Conservation (phyloP, 2,797 vertebrate species). For the Diplodus puntazzo region DNA sequence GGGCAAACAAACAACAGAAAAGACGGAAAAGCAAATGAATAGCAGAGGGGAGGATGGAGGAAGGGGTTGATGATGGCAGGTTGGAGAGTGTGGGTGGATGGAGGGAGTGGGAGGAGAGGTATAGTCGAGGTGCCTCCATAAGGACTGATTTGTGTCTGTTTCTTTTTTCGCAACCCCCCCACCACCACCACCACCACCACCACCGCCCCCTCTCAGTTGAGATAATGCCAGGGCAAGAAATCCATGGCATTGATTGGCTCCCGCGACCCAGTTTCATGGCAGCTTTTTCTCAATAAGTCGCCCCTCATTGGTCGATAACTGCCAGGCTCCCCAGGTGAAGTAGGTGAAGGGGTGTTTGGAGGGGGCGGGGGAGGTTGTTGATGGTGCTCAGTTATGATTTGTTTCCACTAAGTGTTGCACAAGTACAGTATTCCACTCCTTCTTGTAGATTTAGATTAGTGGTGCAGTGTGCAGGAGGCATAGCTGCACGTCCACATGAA, state of each 20-base stretch:
- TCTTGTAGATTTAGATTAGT: conserved; percentile 67
- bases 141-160: conserved; percentile 76
- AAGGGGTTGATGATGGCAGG: conserved; percentile 65
- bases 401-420: conserved; percentile 41
- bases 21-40: conserved; percentile 77
- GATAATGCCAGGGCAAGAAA: conserved; percentile 83
- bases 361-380: conserved; percentile 4
- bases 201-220: conserved; percentile 60
- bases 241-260: conserved; percentile 85
- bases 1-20: conserved; percentile 79
- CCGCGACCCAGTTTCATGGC: conserved; percentile 84
- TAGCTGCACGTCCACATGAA: conserved; percentile 65
- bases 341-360: conserved; percentile 58
- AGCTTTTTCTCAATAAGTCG: conserved; percentile 85
- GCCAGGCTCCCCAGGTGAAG: conserved; percentile 74
- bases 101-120: conserved; percentile 67
- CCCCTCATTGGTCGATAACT: conserved; percentile 80
- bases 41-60: conserved; percentile 63
- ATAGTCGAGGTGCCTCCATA: conserved; percentile 61
- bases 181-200: neutral
- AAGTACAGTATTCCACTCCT: conserved; percentile 51
- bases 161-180: conserved; percentile 38
- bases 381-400: conserved; percentile 62
- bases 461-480: conserved; percentile 63
- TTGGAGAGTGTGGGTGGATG: conserved; percentile 66